Evolutionary conservation across 2,113 vertebrate species (phyloP).

Genomic region (Guaruba guarouba): DNA sequence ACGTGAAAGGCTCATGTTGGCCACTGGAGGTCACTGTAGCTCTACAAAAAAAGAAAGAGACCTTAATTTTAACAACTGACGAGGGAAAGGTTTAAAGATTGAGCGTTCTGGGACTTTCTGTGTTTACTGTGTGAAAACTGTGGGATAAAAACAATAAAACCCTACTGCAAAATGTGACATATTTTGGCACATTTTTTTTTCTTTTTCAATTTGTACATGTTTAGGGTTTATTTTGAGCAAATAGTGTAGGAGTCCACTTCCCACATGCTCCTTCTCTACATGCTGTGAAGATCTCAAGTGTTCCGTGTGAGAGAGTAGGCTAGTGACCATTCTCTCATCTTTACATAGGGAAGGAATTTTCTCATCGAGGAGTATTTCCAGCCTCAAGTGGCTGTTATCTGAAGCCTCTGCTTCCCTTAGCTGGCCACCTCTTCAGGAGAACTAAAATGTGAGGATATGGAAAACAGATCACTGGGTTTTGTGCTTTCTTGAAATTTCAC

Average conservation of each 20-base stretch:
- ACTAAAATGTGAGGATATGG: neutral
- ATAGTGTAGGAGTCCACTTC: slow-evolving; percentile 22
- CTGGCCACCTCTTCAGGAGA: neutral
- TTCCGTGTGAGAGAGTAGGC: neutral
- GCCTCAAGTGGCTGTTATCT: neutral
- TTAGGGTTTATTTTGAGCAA: slow-evolving; percentile 52
- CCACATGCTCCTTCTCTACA: neutral
- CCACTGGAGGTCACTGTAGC: slow-evolving; percentile 64
- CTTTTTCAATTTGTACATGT: neutral
- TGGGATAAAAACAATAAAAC: slow-evolving; percentile 25
- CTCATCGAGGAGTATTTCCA: neutral
- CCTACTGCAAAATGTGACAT: neutral
- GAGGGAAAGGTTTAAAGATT: neutral
- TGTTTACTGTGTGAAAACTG: slow-evolving; percentile 47
- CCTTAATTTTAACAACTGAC: neutral
- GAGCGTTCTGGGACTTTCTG: slow-evolving; percentile 10
- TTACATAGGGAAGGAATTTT: neutral
- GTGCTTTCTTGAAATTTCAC: neutral
- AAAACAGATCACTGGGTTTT: neutral
- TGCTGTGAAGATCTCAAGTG: neutral
- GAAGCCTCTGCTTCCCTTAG: neutral
- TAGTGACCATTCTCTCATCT: neutral
- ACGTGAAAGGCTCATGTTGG: neutral
- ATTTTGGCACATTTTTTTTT: neutral
- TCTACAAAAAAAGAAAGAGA: neutral